phyloP scores from a whole-genome alignment of 2,113 vertebrate species.

The Ramphastos sulfuratus region DNA sequence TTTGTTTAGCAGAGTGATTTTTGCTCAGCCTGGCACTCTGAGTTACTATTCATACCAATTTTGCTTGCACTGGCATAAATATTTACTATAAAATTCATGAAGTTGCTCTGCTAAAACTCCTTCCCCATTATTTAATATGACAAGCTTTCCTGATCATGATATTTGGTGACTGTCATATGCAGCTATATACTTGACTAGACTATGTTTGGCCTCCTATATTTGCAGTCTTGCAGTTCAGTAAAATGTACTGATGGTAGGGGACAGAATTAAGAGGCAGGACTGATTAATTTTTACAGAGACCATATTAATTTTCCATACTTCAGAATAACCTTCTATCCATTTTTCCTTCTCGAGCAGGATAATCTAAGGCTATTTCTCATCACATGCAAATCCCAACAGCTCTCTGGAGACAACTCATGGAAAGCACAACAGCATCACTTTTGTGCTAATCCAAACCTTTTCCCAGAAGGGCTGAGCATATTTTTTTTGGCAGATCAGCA shows the following conservation, averaged over 20 bases:
- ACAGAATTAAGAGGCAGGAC: background rate
- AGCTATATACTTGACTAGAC: background rate
- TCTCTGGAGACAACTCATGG: conserved; percentile 39
- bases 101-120: background rate
- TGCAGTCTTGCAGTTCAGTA: conserved; percentile 1
- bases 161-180: background rate
- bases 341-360: conserved; percentile 36
- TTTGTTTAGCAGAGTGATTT: background rate
- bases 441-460: conserved; percentile 46
- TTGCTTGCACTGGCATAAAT: background rate
- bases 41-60: background rate
- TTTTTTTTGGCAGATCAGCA: conserved; percentile 30
- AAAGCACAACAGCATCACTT: conserved; percentile 42
- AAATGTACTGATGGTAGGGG: background rate
- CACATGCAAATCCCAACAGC: conserved; percentile 35
- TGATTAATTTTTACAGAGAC: conserved; percentile 24
- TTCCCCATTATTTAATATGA: background rate
- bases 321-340: background rate
- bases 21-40: background rate
- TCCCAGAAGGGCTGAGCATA: conserved; percentile 20
- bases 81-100: background rate
- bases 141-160: conserved; percentile 13
- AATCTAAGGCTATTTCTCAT: conserved; percentile 47
- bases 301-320: conserved; percentile 35
- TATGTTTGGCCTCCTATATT: conserved; percentile 6